A percentile compares a stretch with the other conserved stretches of the same genome.
Evolutionary conservation across 2,797 vertebrate species (phyloP).

Genomic region (Hypotaenidia philippensis): DNA sequence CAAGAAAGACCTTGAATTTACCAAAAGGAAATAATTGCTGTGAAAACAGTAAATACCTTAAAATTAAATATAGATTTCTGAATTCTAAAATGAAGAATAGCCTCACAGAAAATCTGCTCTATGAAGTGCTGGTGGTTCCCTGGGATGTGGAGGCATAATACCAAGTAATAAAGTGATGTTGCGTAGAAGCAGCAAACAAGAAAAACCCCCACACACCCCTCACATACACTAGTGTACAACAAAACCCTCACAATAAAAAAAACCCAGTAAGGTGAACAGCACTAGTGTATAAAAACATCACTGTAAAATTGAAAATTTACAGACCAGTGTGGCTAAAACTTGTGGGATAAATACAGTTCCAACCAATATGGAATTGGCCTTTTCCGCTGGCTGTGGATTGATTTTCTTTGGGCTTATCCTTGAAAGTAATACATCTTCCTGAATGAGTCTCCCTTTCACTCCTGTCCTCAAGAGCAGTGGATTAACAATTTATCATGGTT

Average conservation of each 20-base stretch:
- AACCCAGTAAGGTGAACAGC: background rate
- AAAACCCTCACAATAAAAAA: background rate
- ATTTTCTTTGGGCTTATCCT: slow-evolving; percentile 1
- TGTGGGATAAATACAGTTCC: background rate
- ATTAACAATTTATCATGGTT: background rate
- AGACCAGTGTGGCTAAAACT: background rate
- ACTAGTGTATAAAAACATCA: background rate
- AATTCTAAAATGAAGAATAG: background rate
- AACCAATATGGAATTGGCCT: background rate
- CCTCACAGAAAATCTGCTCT: background rate
- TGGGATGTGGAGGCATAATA: background rate
- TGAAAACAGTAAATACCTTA: background rate
- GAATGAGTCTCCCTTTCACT: background rate
- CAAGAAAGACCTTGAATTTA: background rate
- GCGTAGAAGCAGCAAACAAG: background rate
- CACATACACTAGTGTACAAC: background rate
- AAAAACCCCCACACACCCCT: fast-evolving
- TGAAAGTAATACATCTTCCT: background rate
- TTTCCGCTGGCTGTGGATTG: background rate
- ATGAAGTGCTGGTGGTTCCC: background rate
- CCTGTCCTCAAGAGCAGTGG: background rate
- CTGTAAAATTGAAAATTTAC: background rate
- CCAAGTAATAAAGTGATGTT: background rate
- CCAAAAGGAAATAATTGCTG: background rate
- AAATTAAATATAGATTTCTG: background rate